These are phyloP conservation scores for Podotricha telesiphe DNA, from an alignment of 2,888 invertebrate species.

Conservation along the genomic window DNA sequence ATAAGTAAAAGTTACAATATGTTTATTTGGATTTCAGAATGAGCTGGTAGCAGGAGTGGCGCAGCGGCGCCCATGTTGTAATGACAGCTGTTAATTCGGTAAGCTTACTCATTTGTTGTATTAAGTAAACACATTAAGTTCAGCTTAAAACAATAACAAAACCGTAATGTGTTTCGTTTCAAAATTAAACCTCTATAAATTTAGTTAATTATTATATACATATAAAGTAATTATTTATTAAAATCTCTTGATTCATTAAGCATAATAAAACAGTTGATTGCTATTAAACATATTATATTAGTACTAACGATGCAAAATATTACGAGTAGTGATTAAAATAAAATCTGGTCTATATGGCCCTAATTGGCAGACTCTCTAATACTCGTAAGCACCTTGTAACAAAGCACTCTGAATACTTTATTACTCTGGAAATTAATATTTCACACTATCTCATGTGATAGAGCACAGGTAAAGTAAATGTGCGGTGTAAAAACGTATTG, in stretches of 20 bases:
- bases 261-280: slow-evolving; percentile 23
- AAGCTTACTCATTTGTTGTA: slow-evolving; percentile 57
- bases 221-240: background rate
- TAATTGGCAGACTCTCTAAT: slow-evolving; percentile 68
- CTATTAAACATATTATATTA: slow-evolving; percentile 23
- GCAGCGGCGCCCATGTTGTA: slow-evolving; percentile 64
- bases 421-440: slow-evolving; percentile 20
- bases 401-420: slow-evolving; percentile 27
- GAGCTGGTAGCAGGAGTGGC: slow-evolving; percentile 57
- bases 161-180: slow-evolving; percentile 5
- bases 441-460: background rate
- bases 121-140: slow-evolving; percentile 20
- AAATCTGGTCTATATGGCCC: slow-evolving; percentile 50
- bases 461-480: slow-evolving; percentile 5
- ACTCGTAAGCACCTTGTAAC: slow-evolving; percentile 52
- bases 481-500: background rate
- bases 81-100: slow-evolving; percentile 88
- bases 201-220: background rate
- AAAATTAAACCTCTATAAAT: slow-evolving; percentile 3
- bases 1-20: slow-evolving; percentile 33
- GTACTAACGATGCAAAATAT: slow-evolving; percentile 19
- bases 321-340: slow-evolving; percentile 35
- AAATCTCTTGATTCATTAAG: slow-evolving; percentile 10
- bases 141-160: slow-evolving; percentile 7
- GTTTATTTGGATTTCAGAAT: slow-evolving; percentile 73